Base-by-base conservation (phyloP, 2,113 vertebrate genomes). In the Grammomys dolichurus region DNA sequence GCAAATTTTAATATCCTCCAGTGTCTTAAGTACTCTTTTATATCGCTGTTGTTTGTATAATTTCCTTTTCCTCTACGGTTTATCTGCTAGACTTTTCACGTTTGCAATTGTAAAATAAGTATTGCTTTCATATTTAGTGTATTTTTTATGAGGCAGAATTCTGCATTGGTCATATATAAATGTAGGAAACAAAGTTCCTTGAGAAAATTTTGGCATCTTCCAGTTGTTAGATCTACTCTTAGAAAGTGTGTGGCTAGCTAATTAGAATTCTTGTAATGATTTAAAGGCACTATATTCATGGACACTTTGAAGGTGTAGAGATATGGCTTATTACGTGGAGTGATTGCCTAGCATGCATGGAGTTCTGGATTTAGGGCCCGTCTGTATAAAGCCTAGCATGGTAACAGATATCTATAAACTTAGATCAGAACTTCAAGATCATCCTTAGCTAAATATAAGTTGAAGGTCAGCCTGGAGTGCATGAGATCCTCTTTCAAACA, bases 71-170 rank as follows among this genome's bases (percentile, higher is more conserved):
- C 8, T 87, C 40, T 56, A 4, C 65, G 43, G 5, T 65, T 65
- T 63, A 63, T 17, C 17, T 5, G 24, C 0, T 17, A 28, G 20
- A 33, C 46, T 46, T 46, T 46, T 87, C 51, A 96, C 78, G 48
- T 85, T 95, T 56, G 28, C 16, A 87, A 92, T 67, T 90, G 26
- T 92, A 65, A 96, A 92, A 43, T 90, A 94, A 91, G 40, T 12
- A 26, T 36, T 65, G 3, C 19, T 6, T 28, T 7, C 20, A 20
- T 85, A 13, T 82, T 93, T 82, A 84, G 6, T 20, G 56, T 48
- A 77, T 2, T 1, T 89, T 43, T 87, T 86, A 28, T 9, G 82
- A 82, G 89, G 43, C 85, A 77, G 46, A 2, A 81, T 48, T 89
- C 5, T 36, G 72, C 7, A 72, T 69, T 60, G 80, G 36, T 69